A percentile compares a stretch with the other conserved stretches of the same genome.
phyloP scores from a whole-genome alignment of 2,797 vertebrate species.

The Allobates femoralis region DNA sequence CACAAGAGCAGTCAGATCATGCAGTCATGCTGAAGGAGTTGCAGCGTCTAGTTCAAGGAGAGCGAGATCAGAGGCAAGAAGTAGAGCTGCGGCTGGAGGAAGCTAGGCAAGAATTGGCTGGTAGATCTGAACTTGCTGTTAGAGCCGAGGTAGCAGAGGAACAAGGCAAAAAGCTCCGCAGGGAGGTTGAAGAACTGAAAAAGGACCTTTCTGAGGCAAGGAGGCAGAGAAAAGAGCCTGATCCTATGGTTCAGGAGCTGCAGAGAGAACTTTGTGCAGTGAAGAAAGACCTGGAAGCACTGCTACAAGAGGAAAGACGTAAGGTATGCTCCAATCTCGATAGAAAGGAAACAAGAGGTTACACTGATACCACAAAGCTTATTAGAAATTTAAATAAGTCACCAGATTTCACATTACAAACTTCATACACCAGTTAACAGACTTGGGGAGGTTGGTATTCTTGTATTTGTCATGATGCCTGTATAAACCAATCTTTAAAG shows the following conservation, averaged over 20 bases:
- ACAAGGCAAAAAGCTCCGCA: constrained; percentile 74
- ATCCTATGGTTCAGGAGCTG: constrained; percentile 82
- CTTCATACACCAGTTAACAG: no score
- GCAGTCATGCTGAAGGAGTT: constrained; percentile 89
- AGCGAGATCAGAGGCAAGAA: constrained; percentile 83
- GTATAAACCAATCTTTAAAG: background rate
- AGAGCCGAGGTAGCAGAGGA: constrained; percentile 77
- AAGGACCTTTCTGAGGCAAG: constrained; percentile 73
- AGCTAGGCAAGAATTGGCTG: constrained; percentile 71
- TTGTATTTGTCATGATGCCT: no score
- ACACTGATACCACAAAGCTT: background rate
- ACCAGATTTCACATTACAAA: no score
- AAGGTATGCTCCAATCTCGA: constrained; percentile 78
- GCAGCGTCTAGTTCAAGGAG: constrained; percentile 88
- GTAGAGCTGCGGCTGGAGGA: constrained; percentile 84
- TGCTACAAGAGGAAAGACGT: constrained; percentile 83
- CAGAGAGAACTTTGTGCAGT: constrained; percentile 79
- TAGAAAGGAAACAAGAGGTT: background rate
- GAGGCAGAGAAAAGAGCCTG: constrained; percentile 75
- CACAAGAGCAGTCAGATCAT: constrained; percentile 89
- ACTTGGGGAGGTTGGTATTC: no score
- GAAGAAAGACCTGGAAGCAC: constrained; percentile 82
- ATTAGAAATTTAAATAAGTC: background rate
- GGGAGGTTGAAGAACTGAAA: constrained; percentile 80
- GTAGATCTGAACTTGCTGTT: constrained; percentile 73